Conservation (phyloP, 53 echinoderm and acorn worm species). For the Arbacia lixula region DNA sequence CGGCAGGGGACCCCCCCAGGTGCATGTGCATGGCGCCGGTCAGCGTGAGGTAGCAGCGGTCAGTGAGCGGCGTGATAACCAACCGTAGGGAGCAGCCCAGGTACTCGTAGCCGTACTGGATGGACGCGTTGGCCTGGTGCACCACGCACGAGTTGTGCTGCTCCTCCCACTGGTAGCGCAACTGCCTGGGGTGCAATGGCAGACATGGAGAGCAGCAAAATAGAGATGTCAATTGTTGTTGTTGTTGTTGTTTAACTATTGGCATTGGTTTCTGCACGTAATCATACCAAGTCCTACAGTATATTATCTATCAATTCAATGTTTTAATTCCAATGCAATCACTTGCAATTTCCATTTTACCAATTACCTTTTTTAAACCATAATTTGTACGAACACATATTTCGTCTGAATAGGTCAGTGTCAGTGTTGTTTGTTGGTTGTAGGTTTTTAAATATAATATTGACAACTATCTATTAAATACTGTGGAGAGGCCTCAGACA, state of each 20-base stretch:
- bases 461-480: too few species aligned
- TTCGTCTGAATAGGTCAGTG: too few species aligned
- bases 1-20: constrained; percentile 96
- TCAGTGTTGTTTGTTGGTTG: too few species aligned
- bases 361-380: too few species aligned
- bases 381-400: too few species aligned
- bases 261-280: too few species aligned
- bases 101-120: constrained; percentile 99
- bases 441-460: too few species aligned
- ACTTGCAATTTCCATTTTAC: too few species aligned
- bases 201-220: background rate
- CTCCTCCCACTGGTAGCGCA: constrained; percentile 99
- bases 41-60: constrained; percentile 94
- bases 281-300: too few species aligned
- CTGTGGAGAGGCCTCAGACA: too few species aligned
- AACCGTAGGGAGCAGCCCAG: constrained; percentile 96
- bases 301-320: too few species aligned
- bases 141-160: constrained; percentile 97
- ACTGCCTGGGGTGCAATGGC: constrained; percentile 63
- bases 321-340: too few species aligned
- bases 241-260: background rate
- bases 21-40: constrained; percentile 94
- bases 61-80: constrained; percentile 98
- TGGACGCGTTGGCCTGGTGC: constrained; percentile 89
- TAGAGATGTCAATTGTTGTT: background rate